Base-by-base conservation (phyloP, 2,888 invertebrate genomes). In the Ectemnius lituratus region DNA sequence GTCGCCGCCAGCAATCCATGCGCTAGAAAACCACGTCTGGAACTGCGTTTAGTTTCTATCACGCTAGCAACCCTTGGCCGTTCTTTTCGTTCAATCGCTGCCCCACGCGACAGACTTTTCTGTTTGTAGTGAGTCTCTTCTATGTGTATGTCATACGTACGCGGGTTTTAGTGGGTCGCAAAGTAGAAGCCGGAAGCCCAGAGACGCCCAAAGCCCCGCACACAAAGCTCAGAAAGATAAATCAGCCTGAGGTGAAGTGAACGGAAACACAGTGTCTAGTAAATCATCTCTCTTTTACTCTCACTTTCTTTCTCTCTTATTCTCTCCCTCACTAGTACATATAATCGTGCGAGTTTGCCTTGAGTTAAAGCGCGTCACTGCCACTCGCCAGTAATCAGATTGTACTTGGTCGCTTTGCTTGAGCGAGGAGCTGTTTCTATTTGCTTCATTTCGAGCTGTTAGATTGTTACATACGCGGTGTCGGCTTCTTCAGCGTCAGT, bases 171-270 rank as follows among this genome's bases (percentile, higher is more conserved):
- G 73, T 64, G 73, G 75, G 67, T 45, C 69, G 67, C 68, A 56
- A 73, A 70, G 70, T 78, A 71, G 70, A 20, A 81, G 70, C 71
- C 75, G 69, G 77, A 82, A 78, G 82, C 78, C 85, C 85, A 82
- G 84, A 84, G 84, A 85, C 84, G 84, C 85, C 84, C 84, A 76
- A 84, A 78, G 85, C 84, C 85, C 85, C 73, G 79, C 77, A 74
- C 72, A 71, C 23, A 57, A 62, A 72, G 64, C 68, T 73, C 70
- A 49, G 57, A 66, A 47, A 62, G 61, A 20, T 64, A 62, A 23
- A 57, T 28, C 16, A 37, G 52, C 56, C 66, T 60, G 63, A 45
- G 75, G 58, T 59, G 79, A 75, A 74, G 68, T 58, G 74, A 71
- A 70, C 8, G 20, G 63, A 62, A 67, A 65, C 56, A 18, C 5